Evolutionary conservation across 2,888 invertebrate species (phyloP).

Genomic region (Hololepta plana): DNA sequence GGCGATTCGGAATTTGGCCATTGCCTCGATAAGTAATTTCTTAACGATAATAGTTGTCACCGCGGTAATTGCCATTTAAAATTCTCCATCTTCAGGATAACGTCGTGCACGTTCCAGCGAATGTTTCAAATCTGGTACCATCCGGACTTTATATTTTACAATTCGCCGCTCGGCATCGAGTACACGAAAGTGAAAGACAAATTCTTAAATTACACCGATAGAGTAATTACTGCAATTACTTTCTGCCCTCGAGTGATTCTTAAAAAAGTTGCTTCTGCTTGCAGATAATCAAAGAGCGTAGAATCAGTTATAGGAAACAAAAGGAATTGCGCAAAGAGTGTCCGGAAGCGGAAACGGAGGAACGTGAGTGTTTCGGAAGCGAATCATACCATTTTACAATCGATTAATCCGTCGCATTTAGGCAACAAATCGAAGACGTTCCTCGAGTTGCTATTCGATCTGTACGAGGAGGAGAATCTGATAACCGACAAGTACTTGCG

Average conservation of each 20-base stretch:
- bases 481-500: constrained; percentile 32
- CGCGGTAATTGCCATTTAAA: not conserved
- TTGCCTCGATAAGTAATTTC: not conserved
- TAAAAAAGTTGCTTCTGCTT: too few relatives aligned
- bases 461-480: constrained; percentile 30
- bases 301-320: not conserved
- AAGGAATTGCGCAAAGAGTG: not conserved
- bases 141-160: not conserved
- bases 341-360: constrained; percentile 27
- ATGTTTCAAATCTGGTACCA: constrained; percentile 3
- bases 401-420: too few relatives aligned
- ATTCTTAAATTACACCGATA: too few relatives aligned
- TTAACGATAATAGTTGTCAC: too few relatives aligned
- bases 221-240: too few relatives aligned
- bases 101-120: not conserved
- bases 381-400: too few relatives aligned
- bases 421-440: constrained; percentile 24
- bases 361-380: too few relatives aligned
- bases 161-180: not conserved
- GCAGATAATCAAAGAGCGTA: constrained; percentile 4
- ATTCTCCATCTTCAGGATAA: not conserved
- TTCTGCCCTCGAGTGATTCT: too few relatives aligned
- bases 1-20: not conserved
- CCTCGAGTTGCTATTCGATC: constrained; percentile 28
- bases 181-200: too few relatives aligned